These are phyloP conservation scores for Scrobipalpa costella DNA, from an alignment of 2,888 invertebrate genomes.

Conservation along the genomic window DNA sequence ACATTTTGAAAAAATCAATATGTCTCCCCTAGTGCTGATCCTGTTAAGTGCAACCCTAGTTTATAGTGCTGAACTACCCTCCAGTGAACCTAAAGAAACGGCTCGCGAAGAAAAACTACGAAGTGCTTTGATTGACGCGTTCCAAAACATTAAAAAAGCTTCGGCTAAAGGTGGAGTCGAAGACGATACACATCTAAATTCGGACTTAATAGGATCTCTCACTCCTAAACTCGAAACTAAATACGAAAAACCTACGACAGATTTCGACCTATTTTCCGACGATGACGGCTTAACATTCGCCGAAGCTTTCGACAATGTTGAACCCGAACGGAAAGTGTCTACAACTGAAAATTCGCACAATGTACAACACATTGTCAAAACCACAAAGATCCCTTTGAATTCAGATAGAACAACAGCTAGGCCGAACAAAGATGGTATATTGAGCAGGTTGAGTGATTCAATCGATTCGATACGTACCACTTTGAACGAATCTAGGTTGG, in stretches of 20 bases:
- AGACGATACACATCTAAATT: constrained; percentile 55
- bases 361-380: constrained; percentile 72
- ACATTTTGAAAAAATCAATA: constrained; percentile 40
- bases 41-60: constrained; percentile 60
- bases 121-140: constrained; percentile 72
- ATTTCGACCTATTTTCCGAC: constrained; percentile 66
- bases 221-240: constrained; percentile 44
- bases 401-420: constrained; percentile 47
- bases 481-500: constrained; percentile 66
- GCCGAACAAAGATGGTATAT: constrained; percentile 52
- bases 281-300: constrained; percentile 71
- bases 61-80: constrained; percentile 52
- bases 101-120: constrained; percentile 70
- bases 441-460: constrained; percentile 61
- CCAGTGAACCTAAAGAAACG: constrained; percentile 55
- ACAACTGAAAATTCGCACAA: constrained; percentile 72
- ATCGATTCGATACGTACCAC: constrained; percentile 63
- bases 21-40: constrained; percentile 64
- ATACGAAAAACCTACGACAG: constrained; percentile 52
- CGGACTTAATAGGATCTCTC: constrained; percentile 66
- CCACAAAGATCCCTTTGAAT: constrained; percentile 43
- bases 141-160: constrained; percentile 72
- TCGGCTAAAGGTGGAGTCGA: constrained; percentile 67
- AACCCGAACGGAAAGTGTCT: constrained; percentile 50
- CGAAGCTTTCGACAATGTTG: constrained; percentile 55